A percentile compares a stretch with the other conserved stretches of the same genome.
These are phyloP conservation scores for Burhinus bistriatus DNA, from an alignment of 2,113 vertebrate species.

Conservation along the genomic window DNA sequence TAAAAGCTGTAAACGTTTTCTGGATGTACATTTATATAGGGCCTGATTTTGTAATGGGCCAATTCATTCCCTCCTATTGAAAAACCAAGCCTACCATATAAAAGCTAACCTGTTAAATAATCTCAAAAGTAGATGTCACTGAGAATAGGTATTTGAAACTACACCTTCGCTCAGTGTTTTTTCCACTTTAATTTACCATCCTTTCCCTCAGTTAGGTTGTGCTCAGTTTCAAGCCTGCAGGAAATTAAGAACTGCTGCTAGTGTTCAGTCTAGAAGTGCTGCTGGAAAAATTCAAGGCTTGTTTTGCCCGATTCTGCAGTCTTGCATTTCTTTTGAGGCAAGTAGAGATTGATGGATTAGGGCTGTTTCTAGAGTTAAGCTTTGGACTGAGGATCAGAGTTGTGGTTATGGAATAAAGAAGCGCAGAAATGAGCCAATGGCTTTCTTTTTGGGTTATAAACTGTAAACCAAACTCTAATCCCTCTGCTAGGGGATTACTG, in stretches of 20 bases:
- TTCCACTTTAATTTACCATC: not conserved
- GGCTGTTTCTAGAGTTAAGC: not conserved
- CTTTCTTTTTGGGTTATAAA: not conserved
- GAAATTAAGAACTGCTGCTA: not conserved
- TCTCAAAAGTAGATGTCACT: not conserved
- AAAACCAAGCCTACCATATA: not conserved
- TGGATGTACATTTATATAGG: not conserved
- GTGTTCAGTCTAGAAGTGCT: not conserved
- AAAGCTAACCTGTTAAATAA: not conserved
- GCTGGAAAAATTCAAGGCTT: not conserved
- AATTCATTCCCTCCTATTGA: not conserved
- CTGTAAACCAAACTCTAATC: not conserved
- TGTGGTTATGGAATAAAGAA: not conserved
- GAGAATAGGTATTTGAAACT: not conserved
- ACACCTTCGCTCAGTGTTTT: not conserved
- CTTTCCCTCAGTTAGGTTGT: not conserved
- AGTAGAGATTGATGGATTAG: not conserved
- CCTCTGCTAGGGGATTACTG: not conserved
- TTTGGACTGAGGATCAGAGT: not conserved
- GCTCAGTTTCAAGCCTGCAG: not conserved
- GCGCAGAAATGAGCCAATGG: not conserved
- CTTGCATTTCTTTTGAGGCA: not conserved
- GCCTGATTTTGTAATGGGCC: not conserved
- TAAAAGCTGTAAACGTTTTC: not conserved
- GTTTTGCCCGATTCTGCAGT: not conserved